Evolutionary conservation across 2,888 invertebrate genomes (phyloP).

Genomic region (Spilarctia lutea): DNA sequence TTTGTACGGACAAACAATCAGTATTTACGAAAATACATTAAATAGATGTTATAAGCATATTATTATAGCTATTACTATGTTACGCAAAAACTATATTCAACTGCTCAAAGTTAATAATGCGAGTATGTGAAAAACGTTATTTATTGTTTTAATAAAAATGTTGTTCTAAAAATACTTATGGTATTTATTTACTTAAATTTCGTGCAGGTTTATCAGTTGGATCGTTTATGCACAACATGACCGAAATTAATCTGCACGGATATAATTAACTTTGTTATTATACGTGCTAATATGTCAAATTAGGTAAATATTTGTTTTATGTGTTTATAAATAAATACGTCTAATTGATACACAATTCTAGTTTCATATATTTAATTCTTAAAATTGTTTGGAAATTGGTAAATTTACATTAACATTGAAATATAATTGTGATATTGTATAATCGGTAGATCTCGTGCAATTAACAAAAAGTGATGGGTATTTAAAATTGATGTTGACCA

Average conservation of each 20-base stretch:
- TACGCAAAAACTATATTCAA: not conserved
- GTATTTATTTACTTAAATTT: no score
- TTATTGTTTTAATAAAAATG: no score
- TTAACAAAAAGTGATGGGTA: not conserved
- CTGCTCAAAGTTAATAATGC: no score
- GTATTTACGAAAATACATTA: not conserved
- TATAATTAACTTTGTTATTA: not conserved
- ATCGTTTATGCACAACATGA: not conserved
- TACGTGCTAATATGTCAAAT: not conserved
- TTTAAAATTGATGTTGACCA: not conserved
- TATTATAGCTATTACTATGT: not conserved
- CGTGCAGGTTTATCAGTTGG: no score
- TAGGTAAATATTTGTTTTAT: not conserved
- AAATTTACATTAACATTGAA: not conserved
- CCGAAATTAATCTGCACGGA: no score
- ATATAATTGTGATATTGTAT: not conserved
- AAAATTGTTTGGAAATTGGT: not conserved
- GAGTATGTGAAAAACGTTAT: no score
- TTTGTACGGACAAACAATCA: not conserved
- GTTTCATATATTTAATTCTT: not conserved
- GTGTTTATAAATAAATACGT: not conserved
- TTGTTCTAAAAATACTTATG: no score
- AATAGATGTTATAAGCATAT: not conserved
- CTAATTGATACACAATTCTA: not conserved
- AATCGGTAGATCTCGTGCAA: not conserved